Evolutionary conservation across 2,888 invertebrate genomes (phyloP), one percentile per base, ranked within the genome.

Genomic region (Calameuta filiformis): DNA sequence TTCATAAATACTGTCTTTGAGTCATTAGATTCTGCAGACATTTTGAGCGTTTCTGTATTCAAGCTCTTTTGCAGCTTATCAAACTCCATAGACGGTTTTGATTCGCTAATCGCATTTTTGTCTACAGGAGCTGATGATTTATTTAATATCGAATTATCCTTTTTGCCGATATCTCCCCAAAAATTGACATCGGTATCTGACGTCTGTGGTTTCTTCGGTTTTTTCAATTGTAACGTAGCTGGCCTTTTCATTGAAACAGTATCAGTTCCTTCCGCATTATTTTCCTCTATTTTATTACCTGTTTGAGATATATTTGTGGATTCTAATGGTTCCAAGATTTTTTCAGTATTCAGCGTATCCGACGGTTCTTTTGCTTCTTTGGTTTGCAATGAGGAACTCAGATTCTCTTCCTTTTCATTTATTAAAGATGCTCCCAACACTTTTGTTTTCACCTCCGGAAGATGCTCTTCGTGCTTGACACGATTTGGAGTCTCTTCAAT

Each of bases 361-460:
- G 4, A 56, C 23, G 23, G 9, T 23, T 56, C 56, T 2, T 9
- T 23, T 23, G 23, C 23, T 56, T 56, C 9, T 56, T 56, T 15
- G 9, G 2, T 23, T 56, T 56, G 1, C 56, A 56, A 56, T 9
- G 56, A 56, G 23, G 23, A 12, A n/a, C 75, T 81, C 80, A 12
- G 31, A n/a, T 75, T 77, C 79, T 77, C 75, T 76, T 73, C 69
- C 35, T 80, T 80, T 76, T 74, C 82, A 71, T 35, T 68, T 69
- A 69, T 56, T 40, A 74, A 12, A 69, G 56, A 76, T 77, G 56
- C 15, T 15, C 2, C 40, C 40, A 40, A 15, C 69, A 12, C 56
- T 76, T 76, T 77, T 69, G 31, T 74, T 69, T 81, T 75, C 74
- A 68, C 73, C 75, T 68, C 37, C 35, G 30, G 0, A n/a, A 33